These are phyloP conservation scores for Anser cygnoides DNA, from an alignment of 2,113 vertebrate genomes.

Conservation along the genomic window DNA sequence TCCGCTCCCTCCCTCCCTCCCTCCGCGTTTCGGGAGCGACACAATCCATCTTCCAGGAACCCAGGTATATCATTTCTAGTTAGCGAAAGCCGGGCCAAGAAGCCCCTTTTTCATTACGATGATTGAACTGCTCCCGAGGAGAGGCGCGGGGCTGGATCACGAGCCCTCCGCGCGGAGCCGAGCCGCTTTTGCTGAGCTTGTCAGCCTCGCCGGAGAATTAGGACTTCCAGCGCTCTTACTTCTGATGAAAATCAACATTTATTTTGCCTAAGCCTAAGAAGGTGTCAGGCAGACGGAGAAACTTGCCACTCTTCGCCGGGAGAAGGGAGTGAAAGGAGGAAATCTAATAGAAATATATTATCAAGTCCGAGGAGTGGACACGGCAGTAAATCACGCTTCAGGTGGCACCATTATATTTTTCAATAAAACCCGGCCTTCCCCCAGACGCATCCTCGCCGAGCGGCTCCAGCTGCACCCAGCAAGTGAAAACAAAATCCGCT, in stretches of 20 bases:
- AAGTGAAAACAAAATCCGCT: not conserved
- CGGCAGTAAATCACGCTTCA: slow-evolving; percentile 37
- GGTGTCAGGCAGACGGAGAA: slow-evolving; percentile 37
- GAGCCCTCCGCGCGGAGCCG: not conserved
- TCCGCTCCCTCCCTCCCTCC: not conserved
- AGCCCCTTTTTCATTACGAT: slow-evolving; percentile 56
- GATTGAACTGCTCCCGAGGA: slow-evolving; percentile 57
- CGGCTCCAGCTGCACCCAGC: not conserved
- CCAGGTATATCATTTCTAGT: slow-evolving; percentile 74
- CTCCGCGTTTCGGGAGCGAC: not conserved
- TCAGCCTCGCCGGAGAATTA: not conserved
- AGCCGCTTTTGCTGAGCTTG: slow-evolving; percentile 49
- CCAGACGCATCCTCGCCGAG: not conserved
- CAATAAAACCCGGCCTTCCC: slow-evolving; percentile 18
- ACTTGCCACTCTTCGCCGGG: not conserved
- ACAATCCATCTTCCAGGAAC: slow-evolving; percentile 63
- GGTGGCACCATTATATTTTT: slow-evolving; percentile 45
- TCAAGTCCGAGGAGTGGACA: slow-evolving; percentile 11
- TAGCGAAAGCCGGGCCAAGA: slow-evolving; percentile 43
- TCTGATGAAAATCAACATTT: slow-evolving; percentile 63
- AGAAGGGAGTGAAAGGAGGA: slow-evolving; percentile 19
- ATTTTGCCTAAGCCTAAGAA: slow-evolving; percentile 52
- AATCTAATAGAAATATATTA: slow-evolving; percentile 62
- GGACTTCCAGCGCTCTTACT: slow-evolving; percentile 11
- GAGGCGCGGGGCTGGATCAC: not conserved